Evolutionary conservation across 2,888 invertebrate species (phyloP), one percentile per base, ranked within the genome.

Genomic region (Athetis lepigone): DNA sequence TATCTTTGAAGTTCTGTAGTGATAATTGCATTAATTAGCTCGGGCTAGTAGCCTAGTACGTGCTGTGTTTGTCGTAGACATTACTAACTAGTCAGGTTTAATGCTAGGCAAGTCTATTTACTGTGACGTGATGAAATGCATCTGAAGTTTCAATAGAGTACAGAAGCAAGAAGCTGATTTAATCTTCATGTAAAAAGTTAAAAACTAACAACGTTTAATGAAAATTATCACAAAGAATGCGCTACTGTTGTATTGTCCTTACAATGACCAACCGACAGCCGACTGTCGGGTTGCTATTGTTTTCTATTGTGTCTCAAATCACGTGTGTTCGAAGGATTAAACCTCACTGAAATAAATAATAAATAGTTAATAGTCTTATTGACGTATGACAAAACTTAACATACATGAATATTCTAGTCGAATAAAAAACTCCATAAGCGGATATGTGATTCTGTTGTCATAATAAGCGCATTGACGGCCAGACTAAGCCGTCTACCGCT

Each of bases 11-110:
- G 50, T 46, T 46, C n/a, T 51, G 2, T 36, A n/a, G 23, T 51
- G 62, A 67, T 66, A 50, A 70, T 40, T 62, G 62, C 19, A 46
- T 67, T 67, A 61, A 70, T 67, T 67, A 61, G 36, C 27, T 23
- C 13, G 37, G n/a, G n/a, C n/a, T n/a, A 13, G 21, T 43, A 23
- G 7, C 9, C 8, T 11, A 3, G 4, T 27, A 47, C 19, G 29
- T 67, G 27, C 21, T 27, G 8, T 46, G 43, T 23, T 33, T 18
- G 2, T 19, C 13, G 29, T 27, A 42, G 27, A 46, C 33, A 36
- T n/a, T 25, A 16, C 18, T 8, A 3, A 16, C 23, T 49, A 21
- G 43, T 59, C 33, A 21, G 46, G n/a, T 58, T 19, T 37, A 37
- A 39, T 21, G 37, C 23, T 16, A 43, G 50, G n/a, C 27, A 59